Base-by-base conservation (phyloP, 1,140 invertebrate genomes). In the Trachelipus rathkii region DNA sequence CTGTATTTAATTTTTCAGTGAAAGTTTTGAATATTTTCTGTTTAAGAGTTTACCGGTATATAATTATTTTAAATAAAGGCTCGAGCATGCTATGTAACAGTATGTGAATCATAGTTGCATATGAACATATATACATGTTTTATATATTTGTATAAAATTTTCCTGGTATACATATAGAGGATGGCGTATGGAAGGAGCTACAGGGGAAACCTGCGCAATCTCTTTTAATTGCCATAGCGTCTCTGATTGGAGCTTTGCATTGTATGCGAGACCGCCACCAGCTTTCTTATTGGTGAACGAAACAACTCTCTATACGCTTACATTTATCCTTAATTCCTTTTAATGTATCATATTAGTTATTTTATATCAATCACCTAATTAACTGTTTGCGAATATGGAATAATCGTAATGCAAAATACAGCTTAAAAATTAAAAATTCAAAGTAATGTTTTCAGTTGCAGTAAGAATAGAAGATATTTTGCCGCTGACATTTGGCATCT, bases 241-340 rank as follows among this genome's bases (percentile, higher is more conserved):
- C 50, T 60, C 50, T 60, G 50, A 60, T 60, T 60, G 50, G 50
- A 60, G 50, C 11, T 15, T 60, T 60, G 50, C 50, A 60, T 60
- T 60, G 19, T 60, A 13, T 60, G 11, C 19, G 50, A 60, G 50
- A 60, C 50, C 50, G 50, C 50, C 50, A 19, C 50, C 50, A 8
- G 11, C 19, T 13, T 19, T 60, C 50, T 60, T 19, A 60, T 60
- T 60, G 50, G 50, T 60, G 11, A 13, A 19, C 8, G 50, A 60
- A 19, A 19, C 11, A 60, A 60, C 11, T 60, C 19, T 4, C 50
- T 60, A 60, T 60, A 60, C 50, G 8, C 50, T 60, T 60, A 15
- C 11, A 13, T 15, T 60, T 60, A 1, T 15, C 19, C 11, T 15
- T 15, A 19, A 15, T 60, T 60, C 8, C 50, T 19, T 60, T 8